Percentiles rank a stretch among this genome's conserved stretches.
These are phyloP conservation scores for Anoplolepis gracilipes DNA, from an alignment of 1,140 invertebrate genomes.

Conservation along the genomic window DNA sequence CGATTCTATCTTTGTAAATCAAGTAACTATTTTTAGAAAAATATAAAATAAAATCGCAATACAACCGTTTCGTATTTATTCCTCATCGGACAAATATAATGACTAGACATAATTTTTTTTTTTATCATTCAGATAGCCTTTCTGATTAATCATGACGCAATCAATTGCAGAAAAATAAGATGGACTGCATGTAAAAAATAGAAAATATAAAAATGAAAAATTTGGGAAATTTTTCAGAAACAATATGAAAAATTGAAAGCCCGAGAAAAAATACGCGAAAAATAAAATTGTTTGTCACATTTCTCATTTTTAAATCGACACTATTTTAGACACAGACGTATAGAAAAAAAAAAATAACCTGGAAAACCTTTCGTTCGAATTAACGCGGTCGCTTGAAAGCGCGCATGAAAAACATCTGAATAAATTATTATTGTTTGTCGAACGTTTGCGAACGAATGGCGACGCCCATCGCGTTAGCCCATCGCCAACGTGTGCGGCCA, in stretches of 20 bases:
- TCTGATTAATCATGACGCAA: not conserved
- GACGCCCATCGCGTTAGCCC: conserved; percentile 69
- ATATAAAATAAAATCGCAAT: not conserved
- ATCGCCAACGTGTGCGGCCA: conserved; percentile 66
- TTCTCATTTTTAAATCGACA: not conserved
- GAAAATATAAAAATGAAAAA: not conserved
- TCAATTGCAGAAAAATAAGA: not conserved
- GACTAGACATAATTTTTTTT: not conserved
- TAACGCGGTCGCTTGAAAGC: conserved; percentile 63
- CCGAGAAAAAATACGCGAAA: not conserved
- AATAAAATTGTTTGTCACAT: not conserved
- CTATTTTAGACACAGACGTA: not conserved
- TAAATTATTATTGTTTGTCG: conserved; percentile 84
- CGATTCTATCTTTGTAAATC: not conserved
- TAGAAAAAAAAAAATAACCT: not conserved
- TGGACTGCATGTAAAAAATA: not conserved
- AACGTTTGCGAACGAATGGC: conserved; percentile 77
- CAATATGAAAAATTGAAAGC: not conserved
- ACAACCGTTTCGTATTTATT: not conserved
- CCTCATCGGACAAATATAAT: not conserved
- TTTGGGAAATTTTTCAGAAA: not conserved
- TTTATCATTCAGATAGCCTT: not conserved
- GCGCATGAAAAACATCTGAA: conserved; percentile 82
- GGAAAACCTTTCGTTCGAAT: conserved; percentile 56
- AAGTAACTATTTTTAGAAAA: not conserved